Conservation (phyloP, 2,113 vertebrate genomes). For the Aldabrachelys gigantea region DNA sequence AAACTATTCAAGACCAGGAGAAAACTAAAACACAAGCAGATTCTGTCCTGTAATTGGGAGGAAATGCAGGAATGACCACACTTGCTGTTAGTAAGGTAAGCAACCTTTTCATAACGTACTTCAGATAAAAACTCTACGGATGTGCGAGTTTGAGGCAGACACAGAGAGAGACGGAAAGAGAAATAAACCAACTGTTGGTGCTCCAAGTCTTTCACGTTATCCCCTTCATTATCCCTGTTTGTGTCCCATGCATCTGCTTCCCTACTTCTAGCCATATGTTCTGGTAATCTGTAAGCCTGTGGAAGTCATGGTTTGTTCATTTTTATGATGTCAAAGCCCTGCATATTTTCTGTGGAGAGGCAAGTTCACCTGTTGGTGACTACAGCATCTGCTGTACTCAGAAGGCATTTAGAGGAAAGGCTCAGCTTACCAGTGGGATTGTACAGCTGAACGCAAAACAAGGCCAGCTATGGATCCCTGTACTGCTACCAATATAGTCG, state of each 20-base stretch:
- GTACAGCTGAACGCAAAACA: accelerated
- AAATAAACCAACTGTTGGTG: not conserved
- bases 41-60: not conserved
- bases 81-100: not conserved
- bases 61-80: not conserved
- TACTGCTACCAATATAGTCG: not conserved
- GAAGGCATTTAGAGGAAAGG: not conserved
- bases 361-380: accelerated
- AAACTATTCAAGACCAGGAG: not conserved
- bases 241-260: not conserved
- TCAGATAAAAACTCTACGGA: not conserved
- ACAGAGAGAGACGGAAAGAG: not conserved
- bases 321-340: not conserved
- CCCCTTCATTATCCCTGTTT: not conserved
- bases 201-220: not conserved
- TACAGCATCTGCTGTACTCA: not conserved
- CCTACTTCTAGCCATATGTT: not conserved
- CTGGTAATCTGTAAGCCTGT: not conserved
- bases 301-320: not conserved
- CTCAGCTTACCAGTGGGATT: not conserved
- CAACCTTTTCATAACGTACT: not conserved
- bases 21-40: not conserved
- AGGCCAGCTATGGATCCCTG: not conserved
- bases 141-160: not conserved
- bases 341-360: not conserved